phyloP scores from a whole-genome alignment of 2,113 vertebrate genomes.

The Thermophis baileyi region DNA sequence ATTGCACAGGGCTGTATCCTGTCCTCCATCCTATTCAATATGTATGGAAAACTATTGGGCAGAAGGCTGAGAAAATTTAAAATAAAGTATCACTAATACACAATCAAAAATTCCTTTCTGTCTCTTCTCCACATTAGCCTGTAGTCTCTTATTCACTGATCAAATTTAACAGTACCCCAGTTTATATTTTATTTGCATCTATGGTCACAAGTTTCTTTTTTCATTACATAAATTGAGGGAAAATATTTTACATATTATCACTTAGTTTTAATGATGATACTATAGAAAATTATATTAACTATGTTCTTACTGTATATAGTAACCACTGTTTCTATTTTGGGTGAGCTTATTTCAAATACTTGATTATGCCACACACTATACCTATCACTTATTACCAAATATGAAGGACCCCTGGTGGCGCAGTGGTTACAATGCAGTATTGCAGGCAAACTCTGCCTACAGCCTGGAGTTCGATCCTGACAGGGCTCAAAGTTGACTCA shows the following conservation, averaged over 20 bases:
- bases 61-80: slow-evolving; percentile 3
- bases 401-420: not conserved
- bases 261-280: not conserved
- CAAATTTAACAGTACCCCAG: not conserved
- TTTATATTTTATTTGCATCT: not conserved
- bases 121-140: not conserved
- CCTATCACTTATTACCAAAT: not conserved
- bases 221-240: not conserved
- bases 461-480: too few species aligned
- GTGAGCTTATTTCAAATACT: not conserved
- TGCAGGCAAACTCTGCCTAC: too few species aligned
- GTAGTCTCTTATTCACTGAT: not conserved
- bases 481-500: too few species aligned
- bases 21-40: not conserved
- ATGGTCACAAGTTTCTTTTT: not conserved
- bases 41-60: not conserved
- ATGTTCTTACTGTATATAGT: not conserved
- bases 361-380: not conserved
- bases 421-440: too few species aligned
- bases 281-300: not conserved
- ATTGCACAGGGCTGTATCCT: not conserved
- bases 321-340: not conserved
- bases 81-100: not conserved
- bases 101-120: not conserved
- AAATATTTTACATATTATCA: not conserved